Percentiles rank a stretch among this genome's conserved stretches.
phyloP scores from a whole-genome alignment of 64 coral and sea anemone genomes.

The Montipora sp. region DNA sequence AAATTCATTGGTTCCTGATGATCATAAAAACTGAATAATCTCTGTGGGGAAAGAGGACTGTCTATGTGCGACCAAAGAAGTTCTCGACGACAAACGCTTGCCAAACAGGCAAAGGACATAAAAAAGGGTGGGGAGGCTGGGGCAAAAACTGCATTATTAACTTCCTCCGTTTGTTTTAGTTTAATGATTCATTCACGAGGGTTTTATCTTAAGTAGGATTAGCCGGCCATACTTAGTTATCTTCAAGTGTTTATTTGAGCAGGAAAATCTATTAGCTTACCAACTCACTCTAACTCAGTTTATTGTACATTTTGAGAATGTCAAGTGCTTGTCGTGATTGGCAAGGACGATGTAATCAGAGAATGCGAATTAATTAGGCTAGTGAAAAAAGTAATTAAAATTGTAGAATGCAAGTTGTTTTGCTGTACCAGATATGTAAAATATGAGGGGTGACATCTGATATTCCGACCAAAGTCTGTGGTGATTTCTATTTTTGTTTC shows the following conservation, averaged over 20 bases:
- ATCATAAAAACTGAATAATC: too few species aligned
- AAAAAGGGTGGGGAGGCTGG: too few species aligned
- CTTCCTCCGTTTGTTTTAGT: not conserved
- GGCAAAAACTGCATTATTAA: not conserved
- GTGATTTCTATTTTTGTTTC: too few species aligned
- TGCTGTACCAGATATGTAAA: not conserved
- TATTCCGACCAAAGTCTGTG: too few species aligned
- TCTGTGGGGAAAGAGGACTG: too few species aligned
- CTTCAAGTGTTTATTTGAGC: not conserved
- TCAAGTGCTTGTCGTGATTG: not conserved
- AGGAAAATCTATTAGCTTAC: too few species aligned
- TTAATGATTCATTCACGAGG: not conserved
- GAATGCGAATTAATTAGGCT: not conserved
- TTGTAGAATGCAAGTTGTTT: not conserved
- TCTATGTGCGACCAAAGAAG: too few species aligned
- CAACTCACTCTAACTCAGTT: not conserved
- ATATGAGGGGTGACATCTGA: not conserved
- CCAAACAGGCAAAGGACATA: too few species aligned
- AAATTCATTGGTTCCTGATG: too few species aligned
- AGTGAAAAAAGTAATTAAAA: not conserved
- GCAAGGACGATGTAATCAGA: not conserved
- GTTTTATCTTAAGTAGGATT: not conserved
- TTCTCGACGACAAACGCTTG: too few species aligned
- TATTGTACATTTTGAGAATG: not conserved
- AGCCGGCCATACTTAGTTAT: not conserved